A percentile compares a stretch with the other conserved stretches of the same genome.
These are phyloP conservation scores for Pocillopora damicornis DNA, from an alignment of 64 coral and sea anemone genomes.

Conservation along the genomic window DNA sequence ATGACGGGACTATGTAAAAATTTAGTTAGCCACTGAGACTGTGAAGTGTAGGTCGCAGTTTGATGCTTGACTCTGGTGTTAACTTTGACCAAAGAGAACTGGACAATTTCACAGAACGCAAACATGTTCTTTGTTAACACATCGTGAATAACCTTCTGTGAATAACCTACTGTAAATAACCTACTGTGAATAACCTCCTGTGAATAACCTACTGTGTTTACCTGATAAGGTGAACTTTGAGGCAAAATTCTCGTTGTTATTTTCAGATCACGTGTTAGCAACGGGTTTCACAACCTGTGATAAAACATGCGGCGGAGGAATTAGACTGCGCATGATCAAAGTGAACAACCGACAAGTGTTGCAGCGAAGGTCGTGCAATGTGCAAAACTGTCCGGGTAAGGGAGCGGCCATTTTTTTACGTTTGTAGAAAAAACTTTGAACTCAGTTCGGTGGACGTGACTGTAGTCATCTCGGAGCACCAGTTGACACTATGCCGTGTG, in stretches of 20 bases:
- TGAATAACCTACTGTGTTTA: no score
- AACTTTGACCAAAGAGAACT: no score
- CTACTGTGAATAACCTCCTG: no score
- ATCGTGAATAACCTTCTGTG: no score
- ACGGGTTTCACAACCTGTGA: constrained; percentile 75
- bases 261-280: constrained; percentile 68
- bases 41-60: no score
- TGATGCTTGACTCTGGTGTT: no score
- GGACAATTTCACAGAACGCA: no score
- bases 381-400: constrained; percentile 70
- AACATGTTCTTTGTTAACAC: no score
- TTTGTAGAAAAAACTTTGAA: background rate
- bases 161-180: no score
- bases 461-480: constrained; percentile 58
- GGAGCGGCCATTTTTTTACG: background rate
- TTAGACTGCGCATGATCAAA: constrained; percentile 82
- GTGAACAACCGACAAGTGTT: constrained; percentile 84
- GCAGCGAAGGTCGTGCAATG: constrained; percentile 73
- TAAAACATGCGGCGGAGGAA: constrained; percentile 76
- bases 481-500: constrained; percentile 52
- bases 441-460: constrained; percentile 76
- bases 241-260: background rate
- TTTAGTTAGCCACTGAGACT: no score
- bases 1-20: no score
- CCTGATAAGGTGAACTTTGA: no score